Percentiles rank a stretch among this genome's conserved stretches.
These are phyloP conservation scores for Penaeus vannamei DNA, from an alignment of 1,140 invertebrate genomes.

Conservation along the genomic window DNA sequence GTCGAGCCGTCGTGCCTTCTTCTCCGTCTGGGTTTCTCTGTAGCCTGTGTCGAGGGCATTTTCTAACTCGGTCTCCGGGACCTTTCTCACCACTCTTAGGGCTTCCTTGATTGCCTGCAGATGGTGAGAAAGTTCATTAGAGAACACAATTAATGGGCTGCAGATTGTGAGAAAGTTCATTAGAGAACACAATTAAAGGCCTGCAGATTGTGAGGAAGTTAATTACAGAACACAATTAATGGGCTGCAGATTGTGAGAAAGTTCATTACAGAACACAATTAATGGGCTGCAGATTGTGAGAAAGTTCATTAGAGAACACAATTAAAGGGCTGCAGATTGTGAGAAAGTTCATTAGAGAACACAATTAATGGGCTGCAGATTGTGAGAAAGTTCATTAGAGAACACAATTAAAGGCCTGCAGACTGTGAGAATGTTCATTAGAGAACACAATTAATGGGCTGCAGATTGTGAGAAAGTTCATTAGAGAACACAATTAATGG, in stretches of 20 bases:
- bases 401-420: too few relatives aligned
- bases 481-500: background rate
- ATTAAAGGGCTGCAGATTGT: too few relatives aligned
- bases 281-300: background rate
- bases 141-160: background rate
- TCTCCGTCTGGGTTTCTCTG: slow-evolving; percentile 44
- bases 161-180: background rate
- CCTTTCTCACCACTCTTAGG: slow-evolving; percentile 49
- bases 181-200: background rate
- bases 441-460: background rate
- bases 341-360: background rate
- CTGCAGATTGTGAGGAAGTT: too few relatives aligned
- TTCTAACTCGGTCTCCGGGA: slow-evolving; percentile 47
- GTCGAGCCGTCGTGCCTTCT: slow-evolving; percentile 35
- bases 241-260: too few relatives aligned
- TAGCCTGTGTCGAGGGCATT: slow-evolving; percentile 46
- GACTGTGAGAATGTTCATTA: too few relatives aligned
- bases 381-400: too few relatives aligned
- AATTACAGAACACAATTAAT: background rate
- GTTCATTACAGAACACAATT: background rate
- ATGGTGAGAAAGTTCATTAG: background rate
- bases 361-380: too few relatives aligned
- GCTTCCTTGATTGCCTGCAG: slow-evolving; percentile 56
- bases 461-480: too few relatives aligned
- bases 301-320: background rate